Conservation (phyloP, 2,797 vertebrate species). For the Cygnus olor region DNA sequence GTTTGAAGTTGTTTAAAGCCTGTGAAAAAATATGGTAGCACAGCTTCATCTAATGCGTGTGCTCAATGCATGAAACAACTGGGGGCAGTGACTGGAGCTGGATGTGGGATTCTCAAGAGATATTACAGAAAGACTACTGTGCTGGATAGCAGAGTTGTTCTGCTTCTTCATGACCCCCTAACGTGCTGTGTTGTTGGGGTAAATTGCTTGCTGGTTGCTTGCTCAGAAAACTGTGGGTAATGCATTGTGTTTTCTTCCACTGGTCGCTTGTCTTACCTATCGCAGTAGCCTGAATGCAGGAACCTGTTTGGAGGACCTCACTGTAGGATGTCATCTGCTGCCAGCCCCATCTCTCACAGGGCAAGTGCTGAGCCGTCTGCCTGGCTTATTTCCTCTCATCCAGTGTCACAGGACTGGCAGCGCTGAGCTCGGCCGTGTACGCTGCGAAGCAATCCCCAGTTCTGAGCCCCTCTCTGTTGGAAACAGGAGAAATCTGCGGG, state of each 20-base stretch:
- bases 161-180: not conserved
- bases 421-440: accelerated
- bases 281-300: not conserved
- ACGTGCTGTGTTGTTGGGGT: not conserved
- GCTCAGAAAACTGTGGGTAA: not conserved
- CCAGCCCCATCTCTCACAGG: accelerated
- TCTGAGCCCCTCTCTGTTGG: not conserved
- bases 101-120: not conserved
- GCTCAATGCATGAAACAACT: not conserved
- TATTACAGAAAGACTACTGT: not conserved
- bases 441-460: not conserved
- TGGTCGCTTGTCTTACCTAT: not conserved
- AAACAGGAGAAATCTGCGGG: not conserved
- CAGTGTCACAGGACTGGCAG: accelerated
- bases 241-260: not conserved
- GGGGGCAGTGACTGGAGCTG: not conserved
- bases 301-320: not conserved
- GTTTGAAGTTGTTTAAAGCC: not conserved
- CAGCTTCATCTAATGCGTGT: not conserved
- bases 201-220: not conserved
- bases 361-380: not conserved
- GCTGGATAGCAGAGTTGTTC: not conserved
- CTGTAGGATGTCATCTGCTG: not conserved
- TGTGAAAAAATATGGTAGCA: not conserved
- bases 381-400: not conserved